These are phyloP conservation scores for Saimiri boliviensis DNA, from an alignment of 2,113 vertebrate species.

Conservation along the genomic window DNA sequence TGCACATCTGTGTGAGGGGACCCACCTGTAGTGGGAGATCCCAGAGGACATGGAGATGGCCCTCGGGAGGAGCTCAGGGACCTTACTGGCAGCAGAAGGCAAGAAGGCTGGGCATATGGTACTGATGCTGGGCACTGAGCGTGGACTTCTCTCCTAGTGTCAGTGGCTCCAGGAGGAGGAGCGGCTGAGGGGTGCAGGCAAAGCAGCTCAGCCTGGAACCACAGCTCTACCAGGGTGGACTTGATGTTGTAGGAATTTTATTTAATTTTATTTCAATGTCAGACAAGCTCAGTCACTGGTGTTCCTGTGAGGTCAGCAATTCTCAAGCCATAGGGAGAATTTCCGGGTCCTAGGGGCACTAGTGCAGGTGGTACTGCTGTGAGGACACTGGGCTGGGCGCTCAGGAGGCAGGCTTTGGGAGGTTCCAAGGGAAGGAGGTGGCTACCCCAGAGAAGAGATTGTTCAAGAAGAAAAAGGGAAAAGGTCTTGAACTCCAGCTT, in stretches of 20 bases:
- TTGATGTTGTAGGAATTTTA: background rate
- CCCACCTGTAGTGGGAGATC: background rate
- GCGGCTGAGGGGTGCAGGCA: accelerated
- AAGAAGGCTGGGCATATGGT: too few relatives aligned
- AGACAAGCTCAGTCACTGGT: background rate
- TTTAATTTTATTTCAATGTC: background rate
- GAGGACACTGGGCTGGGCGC: background rate
- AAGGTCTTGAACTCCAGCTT: too few relatives aligned
- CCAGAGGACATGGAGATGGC: background rate
- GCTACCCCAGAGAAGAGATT: background rate
- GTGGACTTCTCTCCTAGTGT: background rate
- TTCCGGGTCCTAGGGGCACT: accelerated
- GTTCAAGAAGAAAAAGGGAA: background rate
- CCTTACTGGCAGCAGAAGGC: background rate
- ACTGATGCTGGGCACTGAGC: background rate
- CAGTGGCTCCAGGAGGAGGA: background rate
- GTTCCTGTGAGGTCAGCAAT: background rate
- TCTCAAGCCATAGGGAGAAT: background rate
- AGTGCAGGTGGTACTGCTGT: background rate
- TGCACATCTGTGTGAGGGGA: too few relatives aligned
- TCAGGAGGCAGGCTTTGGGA: background rate
- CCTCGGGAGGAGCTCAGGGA: background rate
- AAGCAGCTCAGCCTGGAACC: background rate
- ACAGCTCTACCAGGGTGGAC: background rate
- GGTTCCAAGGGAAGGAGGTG: background rate